Base-by-base conservation (phyloP, 2,797 vertebrate genomes). In the Epinephelus awoara region DNA sequence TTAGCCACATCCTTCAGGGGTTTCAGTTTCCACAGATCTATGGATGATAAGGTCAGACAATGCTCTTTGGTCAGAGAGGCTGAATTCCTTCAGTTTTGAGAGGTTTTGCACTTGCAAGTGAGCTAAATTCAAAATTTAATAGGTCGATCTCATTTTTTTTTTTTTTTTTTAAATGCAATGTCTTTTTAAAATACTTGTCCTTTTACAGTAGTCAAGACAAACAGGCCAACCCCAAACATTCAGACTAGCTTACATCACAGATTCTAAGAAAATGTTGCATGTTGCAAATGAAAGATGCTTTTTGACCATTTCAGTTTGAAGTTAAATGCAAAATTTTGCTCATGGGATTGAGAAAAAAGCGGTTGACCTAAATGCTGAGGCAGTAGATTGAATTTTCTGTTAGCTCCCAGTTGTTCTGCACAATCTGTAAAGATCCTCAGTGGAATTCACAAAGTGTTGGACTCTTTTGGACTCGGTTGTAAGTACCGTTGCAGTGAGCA, bases 21-120 rank as follows among this genome's bases (percentile, higher is more conserved):
- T 89, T 88, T 91, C 77, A 80, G 81, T 88, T 90, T 91, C 72
- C 82, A 86, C 59, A 88, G 90, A 89, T 92, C 80, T 68, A 17
- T 62, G 23, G 23, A 52, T 67, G 92, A 93, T 92, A 86, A 92
- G 49, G 38, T 80, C 51, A 38, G 64, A 90, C 88, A 93, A 84
- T 51, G 79, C 62, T 52, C 23, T 78, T 86, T 79, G 70, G 74
- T 85, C 63, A 72, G 55, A 74, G 49, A 49, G 2, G 9, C 8
- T 27, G 55, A 62, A 80, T 58, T 86, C 79, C 58, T 72, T 42
- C 46, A 61, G 10, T 42, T 66, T 34, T 62, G 58, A 27, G 49
- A 56, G 17, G 9, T 55, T 74, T 55, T 75, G 44, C 42, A 42
- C 27, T 40, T 40, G 4, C 19, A 69, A 29, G 0, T 38, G 3